These are phyloP conservation scores for Yponomeuta evonymella DNA, from an alignment of 2,888 invertebrate species.

Conservation along the genomic window DNA sequence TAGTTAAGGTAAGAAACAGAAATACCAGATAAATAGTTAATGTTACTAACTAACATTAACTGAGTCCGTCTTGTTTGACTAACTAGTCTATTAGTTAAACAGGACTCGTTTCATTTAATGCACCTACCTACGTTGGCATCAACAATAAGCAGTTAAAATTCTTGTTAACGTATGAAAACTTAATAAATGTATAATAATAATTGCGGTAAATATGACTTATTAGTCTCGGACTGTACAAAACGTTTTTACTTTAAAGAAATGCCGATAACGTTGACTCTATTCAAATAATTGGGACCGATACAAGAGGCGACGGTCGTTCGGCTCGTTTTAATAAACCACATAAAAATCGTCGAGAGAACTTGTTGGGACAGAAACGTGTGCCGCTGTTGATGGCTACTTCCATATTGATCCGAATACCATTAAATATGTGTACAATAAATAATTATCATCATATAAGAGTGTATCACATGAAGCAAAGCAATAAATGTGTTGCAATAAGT, in stretches of 20 bases:
- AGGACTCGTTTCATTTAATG: too few relatives aligned
- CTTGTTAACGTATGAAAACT: too few relatives aligned
- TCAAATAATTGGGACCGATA: constrained; percentile 6
- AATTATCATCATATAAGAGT: too few relatives aligned
- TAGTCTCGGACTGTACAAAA: neutral
- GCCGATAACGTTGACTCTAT: neutral
- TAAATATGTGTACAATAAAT: neutral
- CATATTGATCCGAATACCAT: neutral
- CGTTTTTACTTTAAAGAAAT: neutral
- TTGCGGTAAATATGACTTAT: neutral
- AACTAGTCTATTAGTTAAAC: too few relatives aligned
- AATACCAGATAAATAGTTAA: too few relatives aligned
- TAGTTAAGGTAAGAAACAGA: too few relatives aligned
- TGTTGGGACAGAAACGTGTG: neutral
- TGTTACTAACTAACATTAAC: too few relatives aligned
- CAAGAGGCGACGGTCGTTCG: neutral
- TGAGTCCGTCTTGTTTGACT: too few relatives aligned
- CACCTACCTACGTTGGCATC: too few relatives aligned
- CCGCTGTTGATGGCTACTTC: neutral
- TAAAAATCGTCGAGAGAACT: constrained; percentile 2
- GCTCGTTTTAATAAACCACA: neutral
- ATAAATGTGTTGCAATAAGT: too few relatives aligned
- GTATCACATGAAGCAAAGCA: too few relatives aligned
- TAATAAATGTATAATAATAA: neutral
- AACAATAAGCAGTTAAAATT: too few relatives aligned